Percentiles rank a stretch among this genome's conserved stretches.
These are phyloP conservation scores for Takifugu rubripes DNA, from an alignment of 2,797 vertebrate genomes.

Conservation along the genomic window DNA sequence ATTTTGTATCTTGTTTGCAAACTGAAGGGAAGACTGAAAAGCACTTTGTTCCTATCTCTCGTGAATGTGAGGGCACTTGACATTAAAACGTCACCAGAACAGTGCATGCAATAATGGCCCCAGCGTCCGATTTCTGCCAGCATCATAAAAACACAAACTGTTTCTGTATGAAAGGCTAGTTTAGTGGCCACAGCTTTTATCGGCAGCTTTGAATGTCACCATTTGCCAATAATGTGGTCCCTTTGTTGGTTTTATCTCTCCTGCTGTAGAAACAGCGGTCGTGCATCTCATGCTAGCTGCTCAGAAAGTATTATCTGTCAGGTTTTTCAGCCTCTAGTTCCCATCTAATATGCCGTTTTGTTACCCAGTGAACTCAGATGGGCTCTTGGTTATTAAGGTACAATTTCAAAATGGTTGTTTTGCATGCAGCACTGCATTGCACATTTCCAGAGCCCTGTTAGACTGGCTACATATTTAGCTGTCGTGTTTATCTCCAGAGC, in stretches of 20 bases:
- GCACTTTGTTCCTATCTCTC: conserved; percentile 29
- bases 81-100: conserved; percentile 14
- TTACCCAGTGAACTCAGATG: too few relatives aligned
- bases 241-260: not conserved
- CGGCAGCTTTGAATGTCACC: not conserved
- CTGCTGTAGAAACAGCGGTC: not conserved
- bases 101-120: not conserved
- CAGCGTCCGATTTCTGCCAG: conserved; percentile 5
- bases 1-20: conserved; percentile 40
- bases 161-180: too few relatives aligned
- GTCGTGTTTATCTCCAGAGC: too few relatives aligned
- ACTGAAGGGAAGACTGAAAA: conserved; percentile 28
- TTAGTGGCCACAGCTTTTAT: too few relatives aligned
- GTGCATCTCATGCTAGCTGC: not conserved
- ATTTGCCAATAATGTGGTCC: too few relatives aligned
- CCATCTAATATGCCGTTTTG: not conserved
- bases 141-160: not conserved
- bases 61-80: conserved; percentile 14
- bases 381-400: too few relatives aligned
- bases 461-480: too few relatives aligned
- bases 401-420: too few relatives aligned
- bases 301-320: not conserved
- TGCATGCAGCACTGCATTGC: too few relatives aligned
- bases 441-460: too few relatives aligned
- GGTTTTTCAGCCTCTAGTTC: not conserved